A percentile compares a stretch with the other conserved stretches of the same genome.
These are phyloP conservation scores for Leptatherina wallacei DNA, from an alignment of 2,797 vertebrate genomes.

Conservation along the genomic window DNA sequence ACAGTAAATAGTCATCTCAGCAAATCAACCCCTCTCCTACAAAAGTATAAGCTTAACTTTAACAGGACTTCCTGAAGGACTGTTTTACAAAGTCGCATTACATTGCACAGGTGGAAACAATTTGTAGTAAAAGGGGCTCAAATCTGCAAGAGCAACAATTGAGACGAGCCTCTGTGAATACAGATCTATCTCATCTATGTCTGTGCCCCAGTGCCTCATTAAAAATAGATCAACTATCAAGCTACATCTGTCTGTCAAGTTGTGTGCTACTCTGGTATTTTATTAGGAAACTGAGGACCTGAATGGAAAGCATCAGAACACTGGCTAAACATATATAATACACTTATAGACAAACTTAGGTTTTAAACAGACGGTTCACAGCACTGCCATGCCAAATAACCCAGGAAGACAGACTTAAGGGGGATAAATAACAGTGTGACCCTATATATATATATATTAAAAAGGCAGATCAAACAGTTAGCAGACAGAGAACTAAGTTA, in stretches of 20 bases:
- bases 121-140: background rate
- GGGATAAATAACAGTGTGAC: background rate
- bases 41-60: background rate
- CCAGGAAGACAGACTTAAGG: slow-evolving; percentile 13
- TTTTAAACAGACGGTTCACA: slow-evolving; percentile 14
- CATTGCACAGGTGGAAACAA: background rate
- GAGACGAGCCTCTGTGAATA: slow-evolving; percentile 1
- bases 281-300: slow-evolving; percentile 29
- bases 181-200: background rate
- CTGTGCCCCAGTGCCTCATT: slow-evolving; percentile 1
- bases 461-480: background rate
- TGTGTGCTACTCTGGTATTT: slow-evolving; percentile 16
- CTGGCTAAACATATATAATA: slow-evolving; percentile 1
- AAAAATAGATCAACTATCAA: slow-evolving; percentile 28
- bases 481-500: background rate
- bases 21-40: background rate
- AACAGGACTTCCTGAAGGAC: background rate
- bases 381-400: slow-evolving; percentile 25
- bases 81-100: background rate
- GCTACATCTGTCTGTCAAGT: slow-evolving; percentile 10
- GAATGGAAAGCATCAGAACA: slow-evolving; percentile 18
- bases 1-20: background rate
- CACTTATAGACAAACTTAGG: background rate
- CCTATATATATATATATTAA: background rate
- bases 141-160: slow-evolving; percentile 7